phyloP scores from a whole-genome alignment of 2,113 vertebrate genomes.

The Romanogobio albipinnatus region DNA sequence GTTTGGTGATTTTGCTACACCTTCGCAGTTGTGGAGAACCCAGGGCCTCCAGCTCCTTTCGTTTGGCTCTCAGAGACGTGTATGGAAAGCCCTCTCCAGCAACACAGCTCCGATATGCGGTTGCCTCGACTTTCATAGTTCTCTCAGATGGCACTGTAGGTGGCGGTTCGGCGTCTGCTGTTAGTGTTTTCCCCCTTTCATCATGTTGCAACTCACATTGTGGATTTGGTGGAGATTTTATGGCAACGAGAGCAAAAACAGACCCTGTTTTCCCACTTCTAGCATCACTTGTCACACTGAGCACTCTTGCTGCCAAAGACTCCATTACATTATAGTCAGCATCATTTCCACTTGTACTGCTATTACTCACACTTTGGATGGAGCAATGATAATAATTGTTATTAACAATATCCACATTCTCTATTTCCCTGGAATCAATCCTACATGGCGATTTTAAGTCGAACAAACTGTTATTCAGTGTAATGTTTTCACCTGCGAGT shows the following conservation, averaged over 20 bases:
- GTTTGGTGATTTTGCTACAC: conserved; percentile 63
- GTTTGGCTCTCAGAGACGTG: conserved; percentile 57
- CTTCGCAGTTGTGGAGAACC: conserved; percentile 61
- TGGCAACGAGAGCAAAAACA: conserved; percentile 71
- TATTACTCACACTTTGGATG: neutral
- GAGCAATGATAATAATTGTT: conserved; percentile 53
- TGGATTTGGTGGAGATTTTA: conserved; percentile 60
- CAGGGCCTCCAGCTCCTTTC: conserved; percentile 52
- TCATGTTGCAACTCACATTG: conserved; percentile 12
- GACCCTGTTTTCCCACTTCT: conserved; percentile 61
- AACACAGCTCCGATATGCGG: neutral
- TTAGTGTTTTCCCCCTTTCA: neutral
- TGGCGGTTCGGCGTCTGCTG: neutral
- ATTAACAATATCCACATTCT: conserved; percentile 64
- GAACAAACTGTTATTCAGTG: conserved; percentile 46
- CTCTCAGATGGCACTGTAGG: neutral
- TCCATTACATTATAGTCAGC: conserved; percentile 42
- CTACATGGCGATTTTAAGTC: conserved; percentile 50
- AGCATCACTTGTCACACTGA: conserved; percentile 62
- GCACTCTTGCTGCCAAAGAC: conserved; percentile 59
- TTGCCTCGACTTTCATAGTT: neutral
- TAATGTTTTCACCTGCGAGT: conserved; percentile 57
- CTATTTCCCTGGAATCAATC: conserved; percentile 39
- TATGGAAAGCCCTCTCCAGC: conserved; percentile 1
- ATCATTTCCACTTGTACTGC: neutral